These are phyloP conservation scores for Brachyalestes nurse DNA, from an alignment of 2,797 vertebrate species.

Conservation along the genomic window DNA sequence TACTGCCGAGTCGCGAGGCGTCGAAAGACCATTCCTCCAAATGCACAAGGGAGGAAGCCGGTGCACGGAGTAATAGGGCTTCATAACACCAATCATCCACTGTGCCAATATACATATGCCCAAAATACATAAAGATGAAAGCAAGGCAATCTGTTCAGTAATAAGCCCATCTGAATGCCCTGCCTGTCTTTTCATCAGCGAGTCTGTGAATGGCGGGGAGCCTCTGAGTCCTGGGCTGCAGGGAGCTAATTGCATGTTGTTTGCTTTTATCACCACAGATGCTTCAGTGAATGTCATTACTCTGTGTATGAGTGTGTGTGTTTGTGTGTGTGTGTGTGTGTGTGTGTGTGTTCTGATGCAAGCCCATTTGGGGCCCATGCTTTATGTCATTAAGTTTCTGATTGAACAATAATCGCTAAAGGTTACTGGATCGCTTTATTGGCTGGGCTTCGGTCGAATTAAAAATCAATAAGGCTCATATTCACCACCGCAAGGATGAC, in stretches of 20 bases:
- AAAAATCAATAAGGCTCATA: slow-evolving; percentile 62
- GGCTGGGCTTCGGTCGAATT: slow-evolving; percentile 55
- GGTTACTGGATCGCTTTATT: slow-evolving; percentile 56
- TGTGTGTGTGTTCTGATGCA: slow-evolving; percentile 32
- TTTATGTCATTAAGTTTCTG: slow-evolving; percentile 53
- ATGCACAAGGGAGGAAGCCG: neutral
- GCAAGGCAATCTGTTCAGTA: slow-evolving; percentile 44
- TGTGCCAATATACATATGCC: slow-evolving; percentile 35
- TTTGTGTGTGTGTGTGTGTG: slow-evolving; percentile 26
- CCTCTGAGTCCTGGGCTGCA: slow-evolving; percentile 41
- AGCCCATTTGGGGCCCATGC: slow-evolving; percentile 36
- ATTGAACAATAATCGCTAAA: slow-evolving; percentile 60
- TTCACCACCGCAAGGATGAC: slow-evolving; percentile 43
- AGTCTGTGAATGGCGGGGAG: slow-evolving; percentile 28
- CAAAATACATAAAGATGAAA: slow-evolving; percentile 47
- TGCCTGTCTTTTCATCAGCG: slow-evolving; percentile 47
- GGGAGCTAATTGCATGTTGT: slow-evolving; percentile 54
- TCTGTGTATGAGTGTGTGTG: slow-evolving; percentile 37
- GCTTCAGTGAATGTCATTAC: slow-evolving; percentile 56
- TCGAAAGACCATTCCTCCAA: neutral
- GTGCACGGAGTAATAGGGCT: neutral
- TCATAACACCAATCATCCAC: slow-evolving; percentile 26
- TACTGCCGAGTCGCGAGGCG: neutral
- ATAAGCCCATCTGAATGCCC: slow-evolving; percentile 38
- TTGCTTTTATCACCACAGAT: slow-evolving; percentile 60